Evolutionary conservation across 2,888 invertebrate species (phyloP), one percentile per base, ranked within the genome.

Genomic region (Strigamia transsilvanica): DNA sequence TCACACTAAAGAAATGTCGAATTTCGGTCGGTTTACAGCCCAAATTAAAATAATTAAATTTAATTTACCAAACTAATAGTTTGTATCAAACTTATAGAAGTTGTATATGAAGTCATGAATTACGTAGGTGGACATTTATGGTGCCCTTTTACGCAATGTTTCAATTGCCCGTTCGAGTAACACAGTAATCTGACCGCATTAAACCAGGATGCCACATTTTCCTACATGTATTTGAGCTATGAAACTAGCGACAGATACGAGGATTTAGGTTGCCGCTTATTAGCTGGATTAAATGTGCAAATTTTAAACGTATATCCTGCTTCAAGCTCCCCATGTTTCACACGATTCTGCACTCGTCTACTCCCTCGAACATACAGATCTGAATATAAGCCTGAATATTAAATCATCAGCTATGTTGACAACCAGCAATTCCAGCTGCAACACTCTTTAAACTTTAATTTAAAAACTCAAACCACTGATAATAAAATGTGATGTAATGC

Each of bases 121-220:
- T 56, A 56, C 18, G 56, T 56, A 56, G 56, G 56, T 21, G 18
- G 56, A 56, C 56, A 56, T 56, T 56, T 56, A 56, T 21, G 56
- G 38, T n/a, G 56, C 7, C 56, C 56, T 18, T 56, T 56, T 56
- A 56, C n/a, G 56, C 56, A 56, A 56, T 56, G 56, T 56, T 56
- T 56, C 56, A 56, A 56, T 56, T 56, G 56, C 56, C 18, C n/a
- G 56, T 56, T 56, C 56, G 56, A 56, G 56, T 56, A 56, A 56
- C 56, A 56, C 56, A 56, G 56, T 56, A 56, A 56, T 56, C 56
- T 56, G 56, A 56, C 56, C 56, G 56, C 56, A 56, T 56, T 56
- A 56, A 56, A 56, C 56, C 56, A 56, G 56, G 56, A 56, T 56
- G 56, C 56, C 18, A 56, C 56, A 56, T 9, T 56, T 56, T 56